phyloP scores from a whole-genome alignment of 2,888 invertebrate species.

The Molanna angustata region DNA sequence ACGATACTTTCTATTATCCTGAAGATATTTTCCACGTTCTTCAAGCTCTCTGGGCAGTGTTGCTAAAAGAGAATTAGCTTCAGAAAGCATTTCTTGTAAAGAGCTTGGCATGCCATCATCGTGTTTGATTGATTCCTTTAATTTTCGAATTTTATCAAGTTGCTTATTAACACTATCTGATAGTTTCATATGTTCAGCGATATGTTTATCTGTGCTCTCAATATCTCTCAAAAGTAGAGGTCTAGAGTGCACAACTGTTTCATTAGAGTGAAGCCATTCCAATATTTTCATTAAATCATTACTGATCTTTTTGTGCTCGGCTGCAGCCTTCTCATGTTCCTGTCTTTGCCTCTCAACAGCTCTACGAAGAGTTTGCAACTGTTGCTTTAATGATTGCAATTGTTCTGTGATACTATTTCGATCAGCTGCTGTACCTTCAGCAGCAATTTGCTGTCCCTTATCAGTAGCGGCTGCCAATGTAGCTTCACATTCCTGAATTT shows the following conservation, averaged over 20 bases:
- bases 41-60: constrained; percentile 78
- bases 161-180: constrained; percentile 67
- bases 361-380: constrained; percentile 73
- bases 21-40: constrained; percentile 76
- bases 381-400: constrained; percentile 81
- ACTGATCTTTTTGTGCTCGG: constrained; percentile 82
- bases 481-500: constrained; percentile 89
- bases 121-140: constrained; percentile 68
- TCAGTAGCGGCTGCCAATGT: constrained; percentile 82
- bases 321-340: constrained; percentile 83
- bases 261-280: constrained; percentile 80
- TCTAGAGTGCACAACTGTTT: constrained; percentile 76
- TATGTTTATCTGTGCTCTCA: constrained; percentile 75
- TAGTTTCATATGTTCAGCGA: constrained; percentile 71
- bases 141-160: constrained; percentile 65
- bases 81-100: constrained; percentile 79
- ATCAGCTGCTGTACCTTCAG: constrained; percentile 84
- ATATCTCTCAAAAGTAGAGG: constrained; percentile 77
- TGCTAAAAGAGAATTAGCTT: constrained; percentile 73
- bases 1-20: constrained; percentile 72
- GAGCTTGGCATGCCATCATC: constrained; percentile 80
- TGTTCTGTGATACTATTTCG: constrained; percentile 85
- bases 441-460: constrained; percentile 90
- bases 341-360: constrained; percentile 82
- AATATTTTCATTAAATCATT: constrained; percentile 79